A percentile compares a stretch with the other conserved stretches of the same genome.
Conservation (phyloP, 2,888 invertebrate genomes). For the Hydrotaea diabolus region DNA sequence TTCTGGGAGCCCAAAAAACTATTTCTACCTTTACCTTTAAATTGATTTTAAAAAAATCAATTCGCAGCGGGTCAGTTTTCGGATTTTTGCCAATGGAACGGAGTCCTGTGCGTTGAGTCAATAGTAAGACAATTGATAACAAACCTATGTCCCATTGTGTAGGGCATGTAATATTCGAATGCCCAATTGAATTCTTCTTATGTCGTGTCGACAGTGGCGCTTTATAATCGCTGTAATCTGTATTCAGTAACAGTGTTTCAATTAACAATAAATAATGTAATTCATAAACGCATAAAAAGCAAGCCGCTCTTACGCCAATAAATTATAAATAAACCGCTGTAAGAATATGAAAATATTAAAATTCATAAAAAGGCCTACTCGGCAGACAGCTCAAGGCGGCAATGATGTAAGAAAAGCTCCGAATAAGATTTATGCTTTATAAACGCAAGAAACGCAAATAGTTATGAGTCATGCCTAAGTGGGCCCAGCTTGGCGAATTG, state of each 20-base stretch:
- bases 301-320: conserved; percentile 54
- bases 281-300: conserved; percentile 55
- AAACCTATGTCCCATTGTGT: no score
- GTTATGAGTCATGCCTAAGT: background rate
- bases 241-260: background rate
- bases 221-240: background rate
- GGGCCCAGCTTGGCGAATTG: background rate
- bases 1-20: no score
- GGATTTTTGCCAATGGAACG: no score
- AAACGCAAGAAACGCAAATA: background rate
- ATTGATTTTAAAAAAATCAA: no score
- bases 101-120: no score
- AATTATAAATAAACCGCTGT: conserved; percentile 40
- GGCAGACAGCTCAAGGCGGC: background rate
- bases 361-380: background rate
- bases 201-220: no score
- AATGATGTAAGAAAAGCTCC: background rate
- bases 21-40: no score
- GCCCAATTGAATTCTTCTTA: no score
- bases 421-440: background rate
- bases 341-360: conserved; percentile 25
- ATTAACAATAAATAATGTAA: conserved; percentile 54
- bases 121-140: no score
- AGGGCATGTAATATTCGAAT: no score
- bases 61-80: no score